Conservation (phyloP, 2,888 invertebrate genomes). For the Tinea trinotella region DNA sequence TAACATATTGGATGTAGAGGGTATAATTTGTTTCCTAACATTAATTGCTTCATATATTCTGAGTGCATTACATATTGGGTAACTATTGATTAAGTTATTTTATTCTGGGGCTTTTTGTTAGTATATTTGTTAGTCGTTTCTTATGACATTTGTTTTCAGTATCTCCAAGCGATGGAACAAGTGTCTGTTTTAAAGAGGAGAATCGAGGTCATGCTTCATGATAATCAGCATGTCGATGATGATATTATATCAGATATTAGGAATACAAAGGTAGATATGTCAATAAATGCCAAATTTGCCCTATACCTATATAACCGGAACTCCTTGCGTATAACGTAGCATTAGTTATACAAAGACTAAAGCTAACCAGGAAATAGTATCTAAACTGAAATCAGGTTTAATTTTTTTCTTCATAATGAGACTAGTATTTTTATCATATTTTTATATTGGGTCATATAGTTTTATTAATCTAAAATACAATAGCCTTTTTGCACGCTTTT, state of each 20-base stretch:
- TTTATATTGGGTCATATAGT: slow-evolving; percentile 7
- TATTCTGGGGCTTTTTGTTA: too few species aligned
- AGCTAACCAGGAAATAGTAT: neutral
- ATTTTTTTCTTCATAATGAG: neutral
- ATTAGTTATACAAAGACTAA: too few species aligned
- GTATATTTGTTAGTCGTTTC: too few species aligned
- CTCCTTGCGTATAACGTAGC: too few species aligned
- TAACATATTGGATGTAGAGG: too few species aligned
- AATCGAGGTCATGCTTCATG: slow-evolving; percentile 47
- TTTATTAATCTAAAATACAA: slow-evolving; percentile 12
- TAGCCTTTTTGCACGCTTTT: neutral
- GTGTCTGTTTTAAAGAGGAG: slow-evolving; percentile 52
- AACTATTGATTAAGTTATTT: too few species aligned
- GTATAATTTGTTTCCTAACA: too few species aligned
- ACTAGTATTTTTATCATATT: neutral
- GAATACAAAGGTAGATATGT: slow-evolving; percentile 50
- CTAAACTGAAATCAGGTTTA: neutral
- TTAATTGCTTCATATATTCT: too few species aligned
- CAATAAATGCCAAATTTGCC: neutral
- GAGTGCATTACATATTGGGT: too few species aligned
- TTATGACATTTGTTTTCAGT: slow-evolving; percentile 41
- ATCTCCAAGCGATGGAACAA: slow-evolving; percentile 57
- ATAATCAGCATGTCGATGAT: slow-evolving; percentile 58
- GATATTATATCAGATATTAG: slow-evolving; percentile 61
- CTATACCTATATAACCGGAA: neutral